Evolutionary conservation across 1,140 invertebrate species (phyloP), one percentile per base, ranked within the genome.

Genomic region (Vollenhovia emeryi): DNA sequence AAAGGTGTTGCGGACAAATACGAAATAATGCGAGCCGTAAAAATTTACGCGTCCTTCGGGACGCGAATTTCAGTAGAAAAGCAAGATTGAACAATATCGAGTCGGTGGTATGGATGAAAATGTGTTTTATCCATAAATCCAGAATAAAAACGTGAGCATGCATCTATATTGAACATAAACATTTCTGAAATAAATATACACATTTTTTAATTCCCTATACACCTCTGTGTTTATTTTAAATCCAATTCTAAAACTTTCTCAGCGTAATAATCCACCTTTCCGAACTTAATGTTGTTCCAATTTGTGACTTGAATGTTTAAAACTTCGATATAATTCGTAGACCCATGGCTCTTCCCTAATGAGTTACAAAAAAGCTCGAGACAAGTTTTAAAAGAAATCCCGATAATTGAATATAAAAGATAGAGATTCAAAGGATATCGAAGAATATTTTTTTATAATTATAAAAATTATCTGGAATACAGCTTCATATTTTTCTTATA

Each of bases 31-130:
- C n/a, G 45, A 40, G 13, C 30, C 48, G 9, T 80, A 69, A 68
- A 69, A 68, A 80, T 80, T 80, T 69, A 69, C 21, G 76, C 33
- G 30, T 45, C 33, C 30, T 80, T 40, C 55, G 76, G 30, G 43
- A 80, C 21, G 33, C 33, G 45, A 69, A 55, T 80, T 80, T 36
- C 76, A 68, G 30, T 52, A 52, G 33, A 80, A 78, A 55, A 79
- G 21, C 60, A 50, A 78, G 75, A 78, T 64, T 64, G 40, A 33
- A 64, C n/a, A 36, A 78, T 66, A 78, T 36, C 5, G 43, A 24
- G 74, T 76, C 57, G 27, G 45, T n/a, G 21, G 36, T 66, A 66
- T 27, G 3, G 9, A 5, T 66, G 30, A 36, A 66, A 78, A 50
- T 78, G 40, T n/a, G 7, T 78, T 64, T 50, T 27, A 78, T 64